Evolutionary conservation across 2,797 vertebrate species (phyloP), one percentile per base, ranked within the genome.

Genomic region (Amblyopsis hoosieri): DNA sequence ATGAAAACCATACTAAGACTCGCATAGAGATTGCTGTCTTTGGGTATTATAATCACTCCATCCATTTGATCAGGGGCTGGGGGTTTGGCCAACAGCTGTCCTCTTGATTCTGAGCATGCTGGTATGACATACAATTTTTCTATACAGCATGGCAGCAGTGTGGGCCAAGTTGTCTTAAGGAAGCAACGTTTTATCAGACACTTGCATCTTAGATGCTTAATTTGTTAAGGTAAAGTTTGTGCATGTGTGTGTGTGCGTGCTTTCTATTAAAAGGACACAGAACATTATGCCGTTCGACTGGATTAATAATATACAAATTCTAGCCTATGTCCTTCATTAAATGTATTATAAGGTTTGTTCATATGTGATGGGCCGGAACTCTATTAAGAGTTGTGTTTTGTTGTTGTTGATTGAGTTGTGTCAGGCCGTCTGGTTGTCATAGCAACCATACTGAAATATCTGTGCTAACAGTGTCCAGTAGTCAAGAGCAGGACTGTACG

Each of bases 11-110:
- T 64, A 4, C 47, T 52, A 64, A 71, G 69, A 76, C 79, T 75
- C 87, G 74, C 84, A 87, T 87, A 76, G 87, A 89, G 87, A 87
- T 64, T 80, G 59, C 66, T 85, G 71, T 60, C 74, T 80, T 89
- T 89, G 84, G 86, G 86, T 88, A 89, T 6, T 3, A 23, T 23
- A 8, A 9, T 93, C 92, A 93, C 85, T 88, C 84, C 78, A 82
- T 78, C 90, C 90, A 92, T 91, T 90, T 84, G 87, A 91, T 90
- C 85, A 89, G 86, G 81, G 86, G 79, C 81, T 87, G 88, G 60
- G 80, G 89, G 84, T 90, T 92, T 91, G 87, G 90, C 91, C 71
- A 63, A 75, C 71, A 78, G 87, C 86, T 85, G 76, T 87, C 69
- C 69, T 74, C 82, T 83, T 83, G 79, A 82, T 23, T 23, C 23